Evolutionary conservation across 2,888 invertebrate genomes (phyloP), one percentile per base, ranked within the genome.

Genomic region (Lasioglossum oenotherae): DNA sequence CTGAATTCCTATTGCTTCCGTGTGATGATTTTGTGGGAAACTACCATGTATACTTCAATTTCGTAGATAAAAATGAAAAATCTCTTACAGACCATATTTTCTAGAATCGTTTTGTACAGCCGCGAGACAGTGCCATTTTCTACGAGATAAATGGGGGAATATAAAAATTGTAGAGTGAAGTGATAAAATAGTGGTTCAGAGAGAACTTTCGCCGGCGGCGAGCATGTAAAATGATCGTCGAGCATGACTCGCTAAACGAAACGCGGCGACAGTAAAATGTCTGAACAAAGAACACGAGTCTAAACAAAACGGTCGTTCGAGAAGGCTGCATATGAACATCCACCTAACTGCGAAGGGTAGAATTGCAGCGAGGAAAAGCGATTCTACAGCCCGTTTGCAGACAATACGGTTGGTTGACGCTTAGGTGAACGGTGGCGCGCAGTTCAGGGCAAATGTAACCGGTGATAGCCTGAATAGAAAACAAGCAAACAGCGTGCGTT

Each of bases 391-490:
- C n/a, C 19, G 69, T 69, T 41, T 53, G 4, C n/a, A 16, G 23
- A 27, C 10, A 38, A 69, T 27, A 49, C 16, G 53, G 78, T 69
- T 53, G n/a, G 31, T 10, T 44, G 46, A 73, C 73, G 46, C 73
- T 31, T 46, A 46, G 73, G 31, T 31, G 57, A 60, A 1, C 69
- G 6, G 5, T 16, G 44, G n/a, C 10, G 27, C 19, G 2, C n/a
- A 14, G 5, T 57, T 12, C 31, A 14, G 27, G 38, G n/a, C 8
- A 23, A 81, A 60, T 69, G 12, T 31, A 57, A 31, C 57, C 27
- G 27, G 12, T 1, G 35, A 44, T 35, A 14, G 38, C 12, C n/a
- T 31, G 46, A 81, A 81, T 71, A 41, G 82, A 49, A 81, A 75
- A 81, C n/a, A 75, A 60, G 31, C 23, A 23, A 46, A 31, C 16